Percentiles rank a stretch among this genome's conserved stretches.
These are phyloP conservation scores for Elephantulus edwardii DNA, from an alignment of 2,113 vertebrate species.

Conservation along the genomic window DNA sequence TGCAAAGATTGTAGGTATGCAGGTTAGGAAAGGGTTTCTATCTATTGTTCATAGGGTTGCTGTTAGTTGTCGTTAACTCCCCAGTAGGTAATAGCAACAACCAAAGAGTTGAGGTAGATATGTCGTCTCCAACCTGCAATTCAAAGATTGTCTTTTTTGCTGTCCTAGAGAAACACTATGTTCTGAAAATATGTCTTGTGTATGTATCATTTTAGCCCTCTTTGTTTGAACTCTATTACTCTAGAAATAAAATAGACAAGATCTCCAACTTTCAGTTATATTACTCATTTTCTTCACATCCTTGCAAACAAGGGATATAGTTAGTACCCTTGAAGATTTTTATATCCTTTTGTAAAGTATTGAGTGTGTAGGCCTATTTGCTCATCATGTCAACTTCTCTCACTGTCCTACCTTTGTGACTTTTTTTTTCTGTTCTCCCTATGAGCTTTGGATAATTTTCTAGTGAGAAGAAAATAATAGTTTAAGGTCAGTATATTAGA, in stretches of 20 bases:
- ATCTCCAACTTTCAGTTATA: neutral
- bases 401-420: neutral
- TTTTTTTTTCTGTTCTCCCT: neutral
- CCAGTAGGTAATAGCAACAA: no score
- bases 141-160: neutral
- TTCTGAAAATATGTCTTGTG: neutral
- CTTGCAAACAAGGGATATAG: neutral
- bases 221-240: neutral
- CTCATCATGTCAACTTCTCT: neutral
- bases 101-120: neutral
- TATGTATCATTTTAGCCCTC: neutral
- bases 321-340: neutral
- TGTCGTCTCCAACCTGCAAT: neutral
- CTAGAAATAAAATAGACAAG: neutral
- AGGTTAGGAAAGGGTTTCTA: no score
- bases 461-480: neutral
- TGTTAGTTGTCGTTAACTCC: no score
- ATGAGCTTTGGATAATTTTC: neutral
- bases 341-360: neutral
- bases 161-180: neutral
- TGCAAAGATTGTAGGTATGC: no score
- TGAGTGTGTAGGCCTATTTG: neutral
- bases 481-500: neutral
- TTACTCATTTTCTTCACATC: neutral
- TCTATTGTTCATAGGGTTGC: no score